Conservation (phyloP, 2,797 vertebrate species). For the Melanotaenia trifasciata region DNA sequence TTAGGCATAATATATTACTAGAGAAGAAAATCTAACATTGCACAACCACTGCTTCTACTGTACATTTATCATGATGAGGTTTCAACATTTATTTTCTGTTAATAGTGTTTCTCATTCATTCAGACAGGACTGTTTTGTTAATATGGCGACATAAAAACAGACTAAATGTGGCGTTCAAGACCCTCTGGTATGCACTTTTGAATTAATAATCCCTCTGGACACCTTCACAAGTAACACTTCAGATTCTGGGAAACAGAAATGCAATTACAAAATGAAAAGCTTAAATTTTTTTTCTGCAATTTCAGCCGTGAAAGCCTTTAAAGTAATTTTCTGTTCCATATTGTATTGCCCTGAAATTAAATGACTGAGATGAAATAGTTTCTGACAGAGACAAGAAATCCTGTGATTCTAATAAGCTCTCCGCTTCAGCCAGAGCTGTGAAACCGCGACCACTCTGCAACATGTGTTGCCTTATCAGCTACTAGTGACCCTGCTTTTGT, state of each 20-base stretch:
- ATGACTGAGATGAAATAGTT: not conserved
- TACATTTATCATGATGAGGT: conserved; percentile 3
- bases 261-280: not conserved
- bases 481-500: conserved; percentile 32
- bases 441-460: conserved; percentile 35
- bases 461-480: conserved; percentile 46
- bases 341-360: not conserved
- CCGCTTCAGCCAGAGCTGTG: conserved; percentile 7
- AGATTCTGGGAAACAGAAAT: conserved; percentile 15
- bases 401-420: conserved; percentile 19
- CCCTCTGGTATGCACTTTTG: not conserved
- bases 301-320: conserved; percentile 15
- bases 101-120: not conserved
- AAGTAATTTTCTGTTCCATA: not conserved
- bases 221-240: conserved; percentile 6
- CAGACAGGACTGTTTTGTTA: not conserved
- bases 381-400: conserved; percentile 20
- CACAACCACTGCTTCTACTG: not conserved
- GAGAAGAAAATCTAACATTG: conserved; percentile 9
- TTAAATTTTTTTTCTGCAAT: not conserved
- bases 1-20: not conserved
- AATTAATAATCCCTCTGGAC: conserved; percentile 11
- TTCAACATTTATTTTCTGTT: conserved; percentile 15
- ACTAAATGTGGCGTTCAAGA: conserved; percentile 7
- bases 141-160: conserved; percentile 18